Base-by-base conservation (phyloP, 2,797 vertebrate species). In the Syngnathus acus region DNA sequence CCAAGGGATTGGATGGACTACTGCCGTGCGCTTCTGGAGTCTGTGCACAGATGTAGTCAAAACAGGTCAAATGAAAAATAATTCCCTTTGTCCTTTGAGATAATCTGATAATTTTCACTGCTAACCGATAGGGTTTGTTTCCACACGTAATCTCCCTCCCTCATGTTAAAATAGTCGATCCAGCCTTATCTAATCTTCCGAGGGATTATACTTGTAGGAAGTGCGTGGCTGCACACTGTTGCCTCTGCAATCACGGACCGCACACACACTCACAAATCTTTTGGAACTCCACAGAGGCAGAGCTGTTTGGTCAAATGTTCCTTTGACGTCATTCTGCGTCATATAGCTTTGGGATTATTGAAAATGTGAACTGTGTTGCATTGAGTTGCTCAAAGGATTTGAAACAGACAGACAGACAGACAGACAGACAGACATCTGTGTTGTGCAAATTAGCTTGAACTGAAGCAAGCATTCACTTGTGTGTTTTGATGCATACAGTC, bases 1-100 rank as follows among this genome's bases (percentile, higher is more conserved):
- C 77, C 64, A 65, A 71, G 42, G 76, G 66, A 47, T 73, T 74
- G 64, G 6, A 54, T 64, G 69, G 55, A 37, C 16, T n/a, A 62
- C 57, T 67, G 17, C 67, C 32, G 32, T 65, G 62, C 72, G 65
- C 53, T 65, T 67, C 61, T 62, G 67, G 13, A 53, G 40, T 68
- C 53, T 68, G 64, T 53, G 65, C 75, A 68, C 79, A 82, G 75
- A 80, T 79, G 76, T 78, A 75, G 17, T 39, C 16, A 73, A 83
- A 87, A 79, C 77, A 82, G 84, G 81, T 88, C 82, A 89, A 76
- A 66, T 84, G 75, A 83, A 83, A 84, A 82, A 82, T 86, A 83
- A 77, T 64, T 64, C 72, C 71, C 63, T 72, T 65, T 65, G 68
- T 81, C 73, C 71, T 70, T 9, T 68, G 73, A 82, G 82, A 76